Evolutionary conservation across 2,113 vertebrate genomes (phyloP).

Genomic region (Cavia porcellus): DNA sequence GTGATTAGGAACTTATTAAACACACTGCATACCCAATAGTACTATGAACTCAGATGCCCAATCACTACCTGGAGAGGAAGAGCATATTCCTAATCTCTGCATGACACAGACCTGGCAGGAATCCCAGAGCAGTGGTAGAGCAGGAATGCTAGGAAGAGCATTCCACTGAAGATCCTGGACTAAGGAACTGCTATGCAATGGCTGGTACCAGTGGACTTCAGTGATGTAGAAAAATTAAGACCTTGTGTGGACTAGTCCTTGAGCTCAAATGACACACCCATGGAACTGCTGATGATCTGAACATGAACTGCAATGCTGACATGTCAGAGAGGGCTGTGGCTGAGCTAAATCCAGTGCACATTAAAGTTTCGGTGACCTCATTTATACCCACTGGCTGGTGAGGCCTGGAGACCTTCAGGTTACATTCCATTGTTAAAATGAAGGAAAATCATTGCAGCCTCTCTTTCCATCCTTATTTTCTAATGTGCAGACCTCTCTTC

Average conservation of each 20-base stretch:
- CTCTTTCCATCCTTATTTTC: conserved; percentile 20
- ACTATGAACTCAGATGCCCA: not conserved
- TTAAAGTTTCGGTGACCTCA: not conserved
- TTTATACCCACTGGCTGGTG: not conserved
- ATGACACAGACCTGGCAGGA: not conserved
- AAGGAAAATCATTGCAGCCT: not conserved
- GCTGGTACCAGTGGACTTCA: not conserved
- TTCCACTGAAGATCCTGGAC: not conserved
- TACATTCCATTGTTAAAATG: not conserved
- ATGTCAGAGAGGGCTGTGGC: not conserved
- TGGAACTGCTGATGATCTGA: not conserved
- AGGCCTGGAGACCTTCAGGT: not conserved
- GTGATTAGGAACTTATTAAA: not conserved
- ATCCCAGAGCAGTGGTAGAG: not conserved
- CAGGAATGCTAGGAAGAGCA: not conserved
- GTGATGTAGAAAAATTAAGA: not conserved
- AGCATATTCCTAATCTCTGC: not conserved
- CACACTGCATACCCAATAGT: not conserved
- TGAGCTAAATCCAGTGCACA: not conserved
- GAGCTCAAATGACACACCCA: not conserved
- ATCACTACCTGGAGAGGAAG: not conserved
- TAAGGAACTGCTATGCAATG: not conserved
- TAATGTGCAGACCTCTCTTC: conserved; percentile 8
- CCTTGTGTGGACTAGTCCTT: not conserved
- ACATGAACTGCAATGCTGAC: not conserved